Conservation (phyloP, 2,797 vertebrate species). For the Bovichtus variegatus region DNA sequence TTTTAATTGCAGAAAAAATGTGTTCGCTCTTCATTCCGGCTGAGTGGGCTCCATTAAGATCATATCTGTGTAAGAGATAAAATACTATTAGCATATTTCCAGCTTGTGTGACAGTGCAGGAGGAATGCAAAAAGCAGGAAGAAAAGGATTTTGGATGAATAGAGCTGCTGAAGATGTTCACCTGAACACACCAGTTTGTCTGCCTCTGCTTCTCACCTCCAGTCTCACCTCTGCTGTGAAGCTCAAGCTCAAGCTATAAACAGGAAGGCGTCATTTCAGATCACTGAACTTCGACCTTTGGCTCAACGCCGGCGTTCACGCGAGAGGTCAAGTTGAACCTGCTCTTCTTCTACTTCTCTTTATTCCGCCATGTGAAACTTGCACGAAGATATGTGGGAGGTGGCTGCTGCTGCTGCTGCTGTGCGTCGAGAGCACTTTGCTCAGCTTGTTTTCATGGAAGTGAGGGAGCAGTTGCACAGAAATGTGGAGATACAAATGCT, state of each 20-base stretch:
- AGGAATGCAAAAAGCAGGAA: neutral
- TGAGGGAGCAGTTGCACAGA: neutral
- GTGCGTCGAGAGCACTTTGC: constrained; percentile 39
- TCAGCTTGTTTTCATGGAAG: constrained; percentile 32
- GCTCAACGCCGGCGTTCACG: neutral
- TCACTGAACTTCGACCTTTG: constrained; percentile 28
- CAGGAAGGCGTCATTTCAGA: constrained; percentile 6
- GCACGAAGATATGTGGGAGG: constrained; percentile 42
- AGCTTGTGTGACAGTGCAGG: neutral
- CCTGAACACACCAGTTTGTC: constrained; percentile 7
- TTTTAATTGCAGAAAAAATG: constrained; percentile 28
- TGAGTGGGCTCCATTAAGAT: constrained; percentile 49
- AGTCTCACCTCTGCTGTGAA: neutral
- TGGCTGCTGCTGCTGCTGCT: constrained; percentile 31
- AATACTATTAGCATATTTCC: neutral
- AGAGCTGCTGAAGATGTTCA: constrained; percentile 8
- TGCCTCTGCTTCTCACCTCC: constrained; percentile 1
- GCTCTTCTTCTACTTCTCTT: neutral
- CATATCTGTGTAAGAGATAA: constrained; percentile 29
- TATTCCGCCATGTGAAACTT: neutral
- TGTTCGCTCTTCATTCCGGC: constrained; percentile 10
- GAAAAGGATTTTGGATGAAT: neutral
- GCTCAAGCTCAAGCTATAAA: neutral
- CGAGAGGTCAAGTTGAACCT: constrained; percentile 16
- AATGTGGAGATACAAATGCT: neutral